A percentile compares a stretch with the other conserved stretches of the same genome.
These are phyloP conservation scores for Schlechtendalia chinensis DNA, from an alignment of 1,140 invertebrate species.

Conservation along the genomic window DNA sequence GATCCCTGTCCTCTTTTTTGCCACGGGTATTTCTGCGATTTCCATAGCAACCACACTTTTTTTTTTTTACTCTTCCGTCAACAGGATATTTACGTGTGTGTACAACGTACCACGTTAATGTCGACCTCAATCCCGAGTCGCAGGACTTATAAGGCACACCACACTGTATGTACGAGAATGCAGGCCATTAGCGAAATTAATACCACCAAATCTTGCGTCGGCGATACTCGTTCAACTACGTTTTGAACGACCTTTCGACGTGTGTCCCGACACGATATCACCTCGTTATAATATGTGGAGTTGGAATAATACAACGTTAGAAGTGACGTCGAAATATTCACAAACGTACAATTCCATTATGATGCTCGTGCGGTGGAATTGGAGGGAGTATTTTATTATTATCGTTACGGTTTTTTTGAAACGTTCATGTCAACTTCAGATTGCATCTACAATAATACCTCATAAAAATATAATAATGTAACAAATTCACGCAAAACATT, in stretches of 20 bases:
- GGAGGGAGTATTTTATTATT: too few species aligned
- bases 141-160: too few species aligned
- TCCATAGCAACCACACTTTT: conserved; percentile 20
- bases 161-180: not conserved
- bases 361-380: too few species aligned
- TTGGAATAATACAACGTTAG: too few species aligned
- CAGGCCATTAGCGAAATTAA: conserved; percentile 16
- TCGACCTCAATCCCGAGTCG: not conserved
- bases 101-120: not conserved
- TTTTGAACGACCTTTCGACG: too few species aligned
- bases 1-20: not conserved
- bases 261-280: too few species aligned
- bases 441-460: not conserved
- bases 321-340: too few species aligned
- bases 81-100: not conserved
- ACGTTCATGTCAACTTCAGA: conserved; percentile 19
- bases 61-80: not conserved
- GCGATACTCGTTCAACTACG: too few species aligned
- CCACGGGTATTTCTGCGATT: not conserved
- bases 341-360: too few species aligned
- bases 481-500: not conserved
- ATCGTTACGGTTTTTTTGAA: too few species aligned
- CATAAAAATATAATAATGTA: not conserved
- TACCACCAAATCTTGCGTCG: not conserved
- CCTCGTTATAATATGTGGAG: too few species aligned